Percentiles rank a stretch among this genome's conserved stretches.
phyloP scores from a whole-genome alignment of 1,140 invertebrate species.

The Armadillidium nasatum region DNA sequence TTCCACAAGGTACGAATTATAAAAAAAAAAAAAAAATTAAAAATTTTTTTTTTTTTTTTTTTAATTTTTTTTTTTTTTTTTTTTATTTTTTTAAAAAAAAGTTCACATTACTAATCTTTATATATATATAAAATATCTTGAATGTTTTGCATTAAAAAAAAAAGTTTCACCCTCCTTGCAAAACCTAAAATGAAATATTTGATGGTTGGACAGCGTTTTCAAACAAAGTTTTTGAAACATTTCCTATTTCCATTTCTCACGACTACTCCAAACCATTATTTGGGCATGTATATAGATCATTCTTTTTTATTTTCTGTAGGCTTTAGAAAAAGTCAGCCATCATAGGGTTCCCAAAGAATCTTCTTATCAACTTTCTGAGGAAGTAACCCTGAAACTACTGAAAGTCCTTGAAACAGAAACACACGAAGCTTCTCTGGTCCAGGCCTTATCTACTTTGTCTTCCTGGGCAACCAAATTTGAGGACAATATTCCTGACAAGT shows the following conservation, averaged over 20 bases:
- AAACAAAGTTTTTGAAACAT: neutral
- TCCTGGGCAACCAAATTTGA: slow-evolving; percentile 69
- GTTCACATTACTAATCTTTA: neutral
- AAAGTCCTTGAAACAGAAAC: slow-evolving; percentile 81
- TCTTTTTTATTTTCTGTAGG: slow-evolving; percentile 53
- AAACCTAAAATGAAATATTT: neutral
- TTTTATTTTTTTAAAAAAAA: neutral
- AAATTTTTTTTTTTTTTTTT: no score
- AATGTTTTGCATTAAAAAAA: no score
- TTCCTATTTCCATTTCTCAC: neutral
- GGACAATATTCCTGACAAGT: slow-evolving; percentile 62
- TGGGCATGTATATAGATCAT: neutral
- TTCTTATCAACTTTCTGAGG: slow-evolving; percentile 58
- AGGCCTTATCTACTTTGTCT: slow-evolving; percentile 71
- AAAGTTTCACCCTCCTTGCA: no score
- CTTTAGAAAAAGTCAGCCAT: slow-evolving; percentile 71
- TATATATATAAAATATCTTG: no score
- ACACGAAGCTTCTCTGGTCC: slow-evolving; percentile 83
- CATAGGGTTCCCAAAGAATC: slow-evolving; percentile 62
- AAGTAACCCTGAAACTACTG: slow-evolving; percentile 63
- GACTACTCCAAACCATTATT: neutral
- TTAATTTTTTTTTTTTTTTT: no score
- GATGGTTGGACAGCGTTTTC: neutral
- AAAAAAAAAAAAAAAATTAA: no score
- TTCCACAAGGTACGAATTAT: no score